phyloP scores from a whole-genome alignment of 2,113 vertebrate species.

The Entelurus aequoreus region DNA sequence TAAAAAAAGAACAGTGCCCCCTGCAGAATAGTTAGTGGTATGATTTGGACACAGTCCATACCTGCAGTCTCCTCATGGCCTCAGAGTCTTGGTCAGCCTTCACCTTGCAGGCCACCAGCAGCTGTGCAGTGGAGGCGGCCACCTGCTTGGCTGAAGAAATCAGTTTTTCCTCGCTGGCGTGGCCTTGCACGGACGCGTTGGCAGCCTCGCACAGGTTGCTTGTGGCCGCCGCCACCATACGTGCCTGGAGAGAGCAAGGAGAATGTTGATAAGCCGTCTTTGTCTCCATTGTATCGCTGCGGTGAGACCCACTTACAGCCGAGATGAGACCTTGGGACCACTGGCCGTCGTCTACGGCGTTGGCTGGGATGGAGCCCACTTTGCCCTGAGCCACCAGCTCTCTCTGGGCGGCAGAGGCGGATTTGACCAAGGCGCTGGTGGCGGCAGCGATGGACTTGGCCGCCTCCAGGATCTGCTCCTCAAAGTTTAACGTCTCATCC shows the following conservation, averaged over 20 bases:
- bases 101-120: conserved; percentile 97
- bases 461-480: conserved; percentile 97
- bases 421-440: conserved; percentile 96
- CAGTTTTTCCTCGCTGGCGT: conserved; percentile 96
- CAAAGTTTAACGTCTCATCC: conserved; percentile 95
- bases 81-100: conserved; percentile 98
- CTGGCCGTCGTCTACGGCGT: conserved; percentile 96
- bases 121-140: conserved; percentile 92
- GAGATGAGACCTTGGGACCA: conserved; percentile 99
- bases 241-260: conserved; percentile 70
- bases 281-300: neutral
- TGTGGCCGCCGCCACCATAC: conserved; percentile 97
- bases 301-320: conserved; percentile 78
- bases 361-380: conserved; percentile 95
- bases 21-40: neutral
- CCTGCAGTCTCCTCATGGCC: conserved; percentile 97
- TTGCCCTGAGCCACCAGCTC: conserved; percentile 98
- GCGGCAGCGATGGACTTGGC: conserved; percentile 97
- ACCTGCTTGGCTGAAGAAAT: conserved; percentile 99
- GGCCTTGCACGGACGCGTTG: conserved; percentile 95
- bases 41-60: conserved; percentile 28
- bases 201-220: conserved; percentile 97
- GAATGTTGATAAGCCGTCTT: neutral
- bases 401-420: conserved; percentile 93
- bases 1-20: no score